These are phyloP conservation scores for Chaetogeoica ovagalla DNA, from an alignment of 2,888 invertebrate species.

Conservation along the genomic window DNA sequence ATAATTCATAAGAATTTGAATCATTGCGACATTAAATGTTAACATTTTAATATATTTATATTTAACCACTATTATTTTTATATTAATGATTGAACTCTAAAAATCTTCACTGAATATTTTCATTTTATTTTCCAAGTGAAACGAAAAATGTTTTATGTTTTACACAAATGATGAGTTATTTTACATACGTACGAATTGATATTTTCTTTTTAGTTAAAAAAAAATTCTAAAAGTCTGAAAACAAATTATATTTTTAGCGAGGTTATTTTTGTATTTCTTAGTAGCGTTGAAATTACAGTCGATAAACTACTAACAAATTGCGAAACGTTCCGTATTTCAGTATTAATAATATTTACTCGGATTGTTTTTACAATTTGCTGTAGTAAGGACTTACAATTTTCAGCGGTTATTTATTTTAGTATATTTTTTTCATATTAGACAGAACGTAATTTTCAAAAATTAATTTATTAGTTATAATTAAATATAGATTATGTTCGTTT, in stretches of 20 bases:
- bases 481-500: no score
- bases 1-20: no score
- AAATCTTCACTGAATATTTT: no score
- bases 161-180: no score
- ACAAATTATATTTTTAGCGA: not conserved
- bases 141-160: no score
- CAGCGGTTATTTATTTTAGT: not conserved
- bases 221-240: not conserved
- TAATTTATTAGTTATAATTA: no score
- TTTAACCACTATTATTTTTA: no score
- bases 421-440: not conserved
- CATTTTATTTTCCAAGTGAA: no score
- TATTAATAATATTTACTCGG: not conserved
- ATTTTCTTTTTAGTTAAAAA: not conserved
- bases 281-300: not conserved
- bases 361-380: not conserved
- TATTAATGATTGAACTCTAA: no score
- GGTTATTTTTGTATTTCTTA: not conserved
- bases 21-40: no score
- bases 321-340: not conserved
- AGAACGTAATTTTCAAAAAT: not conserved
- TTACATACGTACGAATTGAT: not conserved
- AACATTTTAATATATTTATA: no score
- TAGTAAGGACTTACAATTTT: not conserved
- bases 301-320: not conserved